Percentiles rank a stretch among this genome's conserved stretches.
Conservation (phyloP, 2,888 invertebrate genomes). For the Ornithoptera alexandrae region DNA sequence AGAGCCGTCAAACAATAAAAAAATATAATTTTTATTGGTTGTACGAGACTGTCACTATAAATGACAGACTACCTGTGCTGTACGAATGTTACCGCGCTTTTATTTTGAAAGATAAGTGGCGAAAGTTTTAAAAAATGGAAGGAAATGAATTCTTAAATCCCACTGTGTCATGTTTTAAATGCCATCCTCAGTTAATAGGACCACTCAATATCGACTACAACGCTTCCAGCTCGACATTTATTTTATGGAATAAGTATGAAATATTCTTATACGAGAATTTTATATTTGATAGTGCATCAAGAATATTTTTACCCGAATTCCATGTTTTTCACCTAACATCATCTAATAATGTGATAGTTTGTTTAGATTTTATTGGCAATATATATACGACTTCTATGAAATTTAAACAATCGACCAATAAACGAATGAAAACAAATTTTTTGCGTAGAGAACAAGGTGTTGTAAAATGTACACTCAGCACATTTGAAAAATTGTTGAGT, state of each 20-base stretch:
- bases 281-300: constrained; percentile 44
- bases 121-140: constrained; percentile 42
- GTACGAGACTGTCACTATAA: neutral
- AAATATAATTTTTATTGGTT: neutral
- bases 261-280: constrained; percentile 57
- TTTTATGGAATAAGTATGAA: constrained; percentile 69
- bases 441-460: constrained; percentile 45
- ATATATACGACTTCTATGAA: constrained; percentile 54
- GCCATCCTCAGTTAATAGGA: constrained; percentile 41
- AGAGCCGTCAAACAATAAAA: neutral
- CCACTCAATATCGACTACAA: constrained; percentile 53
- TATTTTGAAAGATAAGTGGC: constrained; percentile 3
- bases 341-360: constrained; percentile 52
- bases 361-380: constrained; percentile 53
- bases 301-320: constrained; percentile 52
- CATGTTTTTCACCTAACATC: constrained; percentile 47
- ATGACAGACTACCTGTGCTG: neutral
- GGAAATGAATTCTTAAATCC: constrained; percentile 35
- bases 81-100: constrained; percentile 19
- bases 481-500: constrained; percentile 43
- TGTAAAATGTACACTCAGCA: constrained; percentile 36
- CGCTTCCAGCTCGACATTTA: constrained; percentile 40
- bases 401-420: constrained; percentile 52
- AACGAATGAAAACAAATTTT: constrained; percentile 48
- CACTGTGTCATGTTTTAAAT: constrained; percentile 49